These are phyloP conservation scores for Castor canadensis DNA, from an alignment of 2,113 vertebrate genomes.

Conservation along the genomic window DNA sequence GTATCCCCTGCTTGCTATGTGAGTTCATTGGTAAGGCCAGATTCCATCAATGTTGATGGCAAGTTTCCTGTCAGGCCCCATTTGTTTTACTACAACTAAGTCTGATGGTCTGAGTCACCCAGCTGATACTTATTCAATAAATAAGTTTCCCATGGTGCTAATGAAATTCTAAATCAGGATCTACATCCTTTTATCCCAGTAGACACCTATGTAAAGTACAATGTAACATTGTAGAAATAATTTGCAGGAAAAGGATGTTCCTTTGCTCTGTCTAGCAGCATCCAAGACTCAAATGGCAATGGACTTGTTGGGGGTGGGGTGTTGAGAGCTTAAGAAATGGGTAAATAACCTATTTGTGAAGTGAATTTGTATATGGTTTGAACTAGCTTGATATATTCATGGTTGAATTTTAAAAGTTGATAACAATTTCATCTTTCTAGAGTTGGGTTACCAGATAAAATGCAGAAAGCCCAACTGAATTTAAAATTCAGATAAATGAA, in stretches of 20 bases:
- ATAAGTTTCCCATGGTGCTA: neutral
- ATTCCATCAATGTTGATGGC: neutral
- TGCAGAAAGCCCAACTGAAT: neutral
- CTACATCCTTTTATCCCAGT: neutral
- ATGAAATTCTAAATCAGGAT: slow-evolving; percentile 19
- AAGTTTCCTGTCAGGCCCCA: neutral
- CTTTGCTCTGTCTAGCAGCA: neutral
- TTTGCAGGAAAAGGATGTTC: neutral
- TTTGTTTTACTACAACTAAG: neutral
- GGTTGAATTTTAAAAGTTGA: neutral
- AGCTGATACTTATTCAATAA: neutral
- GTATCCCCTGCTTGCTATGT: neutral
- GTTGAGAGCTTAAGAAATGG: neutral
- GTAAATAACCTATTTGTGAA: neutral
- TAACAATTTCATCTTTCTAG: neutral
- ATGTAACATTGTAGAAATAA: neutral
- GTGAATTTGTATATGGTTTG: neutral
- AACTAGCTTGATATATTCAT: slow-evolving; percentile 19
- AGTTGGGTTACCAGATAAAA: neutral
- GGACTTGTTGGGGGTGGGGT: neutral
- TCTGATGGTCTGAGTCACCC: neutral
- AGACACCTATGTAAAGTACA: neutral
- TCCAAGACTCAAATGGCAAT: neutral
- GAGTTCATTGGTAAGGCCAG: neutral
- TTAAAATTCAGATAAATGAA: slow-evolving; percentile 35